These are phyloP conservation scores for Elysia chlorotica DNA, from an alignment of 1,140 invertebrate species.

Conservation along the genomic window DNA sequence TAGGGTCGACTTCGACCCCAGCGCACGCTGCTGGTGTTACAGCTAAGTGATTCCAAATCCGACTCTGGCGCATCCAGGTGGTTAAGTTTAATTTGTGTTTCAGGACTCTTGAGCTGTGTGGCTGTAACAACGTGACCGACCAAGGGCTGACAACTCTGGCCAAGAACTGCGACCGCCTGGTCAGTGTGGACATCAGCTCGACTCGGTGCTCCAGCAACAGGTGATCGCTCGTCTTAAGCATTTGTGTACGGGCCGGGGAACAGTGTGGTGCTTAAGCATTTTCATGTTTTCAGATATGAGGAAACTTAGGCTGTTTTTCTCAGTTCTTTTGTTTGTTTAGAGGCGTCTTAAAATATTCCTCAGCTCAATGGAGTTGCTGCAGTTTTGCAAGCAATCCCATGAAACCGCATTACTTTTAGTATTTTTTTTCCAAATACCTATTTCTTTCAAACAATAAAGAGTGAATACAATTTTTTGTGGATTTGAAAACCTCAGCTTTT, in stretches of 20 bases:
- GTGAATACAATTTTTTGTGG: too few species aligned
- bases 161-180: constrained; percentile 50
- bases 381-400: too few species aligned
- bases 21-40: too few species aligned
- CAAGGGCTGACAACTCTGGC: constrained; percentile 47
- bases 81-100: constrained; percentile 1
- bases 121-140: constrained; percentile 54
- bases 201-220: constrained; percentile 53
- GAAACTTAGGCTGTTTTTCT: too few species aligned
- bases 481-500: too few species aligned
- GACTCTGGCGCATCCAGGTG: background rate
- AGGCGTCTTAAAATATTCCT: too few species aligned
- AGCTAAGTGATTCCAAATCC: background rate
- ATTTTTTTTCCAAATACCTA: too few species aligned
- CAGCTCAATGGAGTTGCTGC: too few species aligned
- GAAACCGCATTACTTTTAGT: too few species aligned
- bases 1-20: too few species aligned
- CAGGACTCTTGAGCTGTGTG: constrained; percentile 58
- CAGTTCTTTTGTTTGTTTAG: background rate
- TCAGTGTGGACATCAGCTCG: constrained; percentile 57
- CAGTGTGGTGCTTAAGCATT: background rate
- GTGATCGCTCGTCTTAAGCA: constrained; percentile 24
- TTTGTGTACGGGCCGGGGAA: background rate
- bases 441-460: too few species aligned
- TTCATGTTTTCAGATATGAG: background rate